Conservation (phyloP, 2,888 invertebrate species). For the Cerceris rybyensis region DNA sequence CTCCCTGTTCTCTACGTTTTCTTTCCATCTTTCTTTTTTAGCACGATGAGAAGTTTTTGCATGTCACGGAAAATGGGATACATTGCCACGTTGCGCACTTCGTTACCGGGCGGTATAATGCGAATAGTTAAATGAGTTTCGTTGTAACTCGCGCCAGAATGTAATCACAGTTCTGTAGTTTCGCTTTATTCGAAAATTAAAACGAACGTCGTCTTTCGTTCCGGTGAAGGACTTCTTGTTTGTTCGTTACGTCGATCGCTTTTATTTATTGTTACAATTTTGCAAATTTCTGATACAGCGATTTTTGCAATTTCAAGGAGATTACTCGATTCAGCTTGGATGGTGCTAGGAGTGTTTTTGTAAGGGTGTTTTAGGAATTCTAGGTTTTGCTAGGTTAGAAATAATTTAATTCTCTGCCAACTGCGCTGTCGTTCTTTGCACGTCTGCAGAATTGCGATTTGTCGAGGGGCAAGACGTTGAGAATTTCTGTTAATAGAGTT, state of each 20-base stretch:
- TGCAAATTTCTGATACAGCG: too few species aligned
- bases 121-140: slow-evolving; percentile 14
- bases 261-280: not conserved
- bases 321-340: too few species aligned
- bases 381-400: too few species aligned
- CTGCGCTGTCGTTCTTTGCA: too few species aligned
- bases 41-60: slow-evolving; percentile 19
- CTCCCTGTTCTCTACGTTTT: not conserved
- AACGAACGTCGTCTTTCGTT: not conserved
- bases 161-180: slow-evolving; percentile 12
- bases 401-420: too few species aligned
- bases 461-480: too few species aligned
- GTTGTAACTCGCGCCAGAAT: not conserved
- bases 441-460: too few species aligned
- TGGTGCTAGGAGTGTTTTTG: too few species aligned
- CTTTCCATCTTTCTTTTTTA: not conserved
- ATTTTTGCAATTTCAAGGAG: too few species aligned
- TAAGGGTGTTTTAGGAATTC: too few species aligned
- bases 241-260: not conserved
- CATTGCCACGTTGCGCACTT: slow-evolving; percentile 5
- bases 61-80: not conserved
- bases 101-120: slow-evolving; percentile 3
- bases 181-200: not conserved
- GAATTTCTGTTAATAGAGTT: too few species aligned
- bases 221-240: not conserved